Base-by-base conservation (phyloP, 2,888 invertebrate species). In the Epiblema foenella region DNA sequence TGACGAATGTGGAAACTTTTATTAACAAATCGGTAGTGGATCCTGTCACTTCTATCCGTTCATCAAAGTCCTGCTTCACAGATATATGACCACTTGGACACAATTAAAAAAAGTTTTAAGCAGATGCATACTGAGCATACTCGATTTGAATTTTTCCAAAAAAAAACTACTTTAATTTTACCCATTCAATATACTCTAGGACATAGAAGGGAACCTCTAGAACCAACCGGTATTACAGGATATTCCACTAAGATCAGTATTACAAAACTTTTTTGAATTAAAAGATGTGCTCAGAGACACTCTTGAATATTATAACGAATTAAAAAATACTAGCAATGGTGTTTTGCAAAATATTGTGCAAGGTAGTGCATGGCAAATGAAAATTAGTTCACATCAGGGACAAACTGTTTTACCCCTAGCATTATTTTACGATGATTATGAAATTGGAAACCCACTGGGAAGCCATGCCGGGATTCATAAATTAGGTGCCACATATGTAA, bases 221-320 rank as follows among this genome's bases (percentile, higher is more conserved):
- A n/a, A n/a, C 57, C 29, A n/a, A 58, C 58, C n/a, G 9, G 37
- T n/a, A 12, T 33, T 9, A 58, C 58, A 39, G 58, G 37, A 17
- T 33, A 58, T 58, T 29, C 33, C 58, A 33, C 17, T 58, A 15
- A 17, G 58, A 39, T 33, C 17, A 37, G 58, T 58, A 39, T 39
- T 58, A 39, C 29, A 58, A 39, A 58, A n/a, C 18, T 39, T 58
- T 37, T 33, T 58, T n/a, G 58, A 58, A 58, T 37, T 58, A 58
- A 39, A 58, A 29, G 33, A 58, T 29, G 29, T 29, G n/a, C 29
- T 29, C n/a, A 29, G n/a, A 33, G 29, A 57, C 5, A 33, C 57
- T n/a, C 29, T 57, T 29, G n/a, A 57, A 33, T 57, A 33, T 57
- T 57, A 57, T 57, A 57, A 57, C 57, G 57, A 57, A 29, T 12